These are phyloP conservation scores for Hippocampus kuda DNA, from an alignment of 2,797 vertebrate genomes.

Conservation along the genomic window DNA sequence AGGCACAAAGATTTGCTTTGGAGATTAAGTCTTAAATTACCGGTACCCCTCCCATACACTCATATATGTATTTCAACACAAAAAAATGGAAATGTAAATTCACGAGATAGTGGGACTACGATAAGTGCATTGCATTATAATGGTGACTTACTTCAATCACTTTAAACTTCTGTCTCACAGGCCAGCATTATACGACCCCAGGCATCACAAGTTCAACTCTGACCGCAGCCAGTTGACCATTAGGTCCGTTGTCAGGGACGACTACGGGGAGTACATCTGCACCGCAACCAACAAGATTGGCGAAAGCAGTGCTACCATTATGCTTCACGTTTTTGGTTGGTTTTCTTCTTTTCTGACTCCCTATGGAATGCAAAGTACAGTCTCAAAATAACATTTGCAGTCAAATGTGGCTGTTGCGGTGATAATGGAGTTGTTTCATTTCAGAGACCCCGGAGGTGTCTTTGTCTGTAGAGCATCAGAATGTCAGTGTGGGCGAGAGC, in stretches of 20 bases:
- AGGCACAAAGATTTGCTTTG: no score
- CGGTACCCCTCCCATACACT: neutral
- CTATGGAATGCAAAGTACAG: neutral
- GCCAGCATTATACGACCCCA: conserved; percentile 38
- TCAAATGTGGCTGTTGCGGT: neutral
- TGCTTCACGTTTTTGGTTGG: conserved; percentile 65
- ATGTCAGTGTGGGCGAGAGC: conserved; percentile 26
- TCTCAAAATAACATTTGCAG: neutral
- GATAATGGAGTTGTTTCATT: conserved; percentile 4
- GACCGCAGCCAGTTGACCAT: conserved; percentile 64
- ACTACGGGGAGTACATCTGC: conserved; percentile 64
- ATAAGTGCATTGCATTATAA: neutral
- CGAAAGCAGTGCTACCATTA: conserved; percentile 36
- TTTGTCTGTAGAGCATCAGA: conserved; percentile 37
- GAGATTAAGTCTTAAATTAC: no score
- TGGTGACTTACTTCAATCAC: neutral
- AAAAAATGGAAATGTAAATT: neutral
- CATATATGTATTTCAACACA: neutral
- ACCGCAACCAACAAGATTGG: conserved; percentile 62
- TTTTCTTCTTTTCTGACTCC: conserved; percentile 1
- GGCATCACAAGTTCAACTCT: conserved; percentile 63
- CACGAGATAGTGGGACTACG: neutral
- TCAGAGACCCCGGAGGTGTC: conserved; percentile 61
- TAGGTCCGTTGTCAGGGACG: conserved; percentile 43
- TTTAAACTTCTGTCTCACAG: conserved; percentile 32